Evolutionary conservation across 2,888 invertebrate species (phyloP), one percentile per base, ranked within the genome.

Genomic region (Pegoplata infirma): DNA sequence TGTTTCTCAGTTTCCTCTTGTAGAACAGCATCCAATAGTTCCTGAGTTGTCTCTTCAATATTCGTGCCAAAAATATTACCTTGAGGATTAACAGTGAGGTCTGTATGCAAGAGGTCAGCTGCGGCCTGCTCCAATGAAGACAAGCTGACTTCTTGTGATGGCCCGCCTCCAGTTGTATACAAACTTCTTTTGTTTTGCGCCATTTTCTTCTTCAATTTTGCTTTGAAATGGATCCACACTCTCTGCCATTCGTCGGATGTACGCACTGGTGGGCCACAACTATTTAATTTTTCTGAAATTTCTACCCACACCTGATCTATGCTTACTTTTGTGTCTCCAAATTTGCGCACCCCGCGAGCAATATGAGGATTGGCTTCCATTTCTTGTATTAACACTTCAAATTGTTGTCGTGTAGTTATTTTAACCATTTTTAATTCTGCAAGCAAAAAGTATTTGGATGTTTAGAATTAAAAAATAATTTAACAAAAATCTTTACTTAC

Each of bases 171-270:
- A 6, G 25, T 51, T 19, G 21, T 51, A 21, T 21, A 3, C 12
- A 10, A 21, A 21, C 10, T 51, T 51, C 19, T 53, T 58, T 40
- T 44, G 12, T 58, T 58, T 58, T 53, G 53, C 14, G 28, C 14
- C 19, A 53, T 61, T 69, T 69, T 51, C n/a, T 53, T 59, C 23
- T 69, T 72, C 10, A 64, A 6, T 40, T 72, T 63, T 10, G 47
- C 63, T 5, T 72, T 72, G 23, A 49, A 72, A 56, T 64, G 63
- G 1, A 72, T 36, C 64, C 56, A 72, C 0, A 55, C 72, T 10
- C 61, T 25, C 14, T 61, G 53, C 71, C 71, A 61, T 46, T 71
- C 71, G 5, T 61, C 63, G 2, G 53, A 1, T 3, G 49, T 44
- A 7, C 72, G 53, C 3, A 3, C n/a, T 21, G 53, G 72, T 36